Evolutionary conservation across 2,888 invertebrate genomes (phyloP).

Genomic region (Polymixis flavicincta): DNA sequence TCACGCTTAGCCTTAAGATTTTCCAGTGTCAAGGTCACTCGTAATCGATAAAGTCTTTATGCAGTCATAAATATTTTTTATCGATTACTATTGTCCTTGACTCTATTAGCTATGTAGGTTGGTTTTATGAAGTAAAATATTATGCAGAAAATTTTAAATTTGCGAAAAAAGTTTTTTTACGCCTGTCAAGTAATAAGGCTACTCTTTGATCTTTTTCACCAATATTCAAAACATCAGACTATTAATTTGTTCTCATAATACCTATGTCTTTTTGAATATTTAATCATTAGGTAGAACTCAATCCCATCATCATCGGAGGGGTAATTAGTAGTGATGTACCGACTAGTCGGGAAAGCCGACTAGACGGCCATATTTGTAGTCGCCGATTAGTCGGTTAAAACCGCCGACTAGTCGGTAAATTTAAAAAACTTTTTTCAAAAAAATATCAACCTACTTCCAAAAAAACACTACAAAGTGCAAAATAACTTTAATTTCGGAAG

Average conservation of each 20-base stretch:
- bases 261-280: neutral
- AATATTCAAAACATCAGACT: neutral
- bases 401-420: no score
- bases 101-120: neutral
- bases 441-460: no score
- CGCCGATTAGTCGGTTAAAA: no score
- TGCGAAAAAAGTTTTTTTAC: neutral
- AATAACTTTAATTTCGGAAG: no score
- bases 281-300: neutral
- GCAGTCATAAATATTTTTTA: neutral
- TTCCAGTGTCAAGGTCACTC: constrained; percentile 52
- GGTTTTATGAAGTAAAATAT: neutral
- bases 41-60: constrained; percentile 44
- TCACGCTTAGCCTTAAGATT: constrained; percentile 27
- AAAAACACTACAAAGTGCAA: no score
- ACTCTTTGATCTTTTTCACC: neutral
- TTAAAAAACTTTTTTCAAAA: no score
- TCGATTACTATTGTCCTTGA: no score
- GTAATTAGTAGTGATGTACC: no score
- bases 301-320: neutral
- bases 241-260: neutral
- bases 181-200: neutral
- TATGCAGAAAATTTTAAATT: neutral
- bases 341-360: no score
- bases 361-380: no score